Percentiles rank a stretch among this genome's conserved stretches.
These are phyloP conservation scores for Grapholita molesta DNA, from an alignment of 1,140 invertebrate genomes.

Conservation along the genomic window DNA sequence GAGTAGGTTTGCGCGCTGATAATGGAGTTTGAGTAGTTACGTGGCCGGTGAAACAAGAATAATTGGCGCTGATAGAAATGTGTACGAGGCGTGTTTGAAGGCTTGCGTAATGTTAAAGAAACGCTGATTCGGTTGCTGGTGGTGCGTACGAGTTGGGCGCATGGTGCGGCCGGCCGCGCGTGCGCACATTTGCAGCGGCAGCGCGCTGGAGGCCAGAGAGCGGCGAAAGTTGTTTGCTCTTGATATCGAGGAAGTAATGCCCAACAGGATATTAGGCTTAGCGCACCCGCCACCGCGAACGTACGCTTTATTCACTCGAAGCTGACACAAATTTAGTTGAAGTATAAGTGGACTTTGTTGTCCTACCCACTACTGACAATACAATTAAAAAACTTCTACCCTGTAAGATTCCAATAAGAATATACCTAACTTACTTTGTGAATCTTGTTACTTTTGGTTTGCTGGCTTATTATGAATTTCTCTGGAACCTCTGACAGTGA, in stretches of 20 bases:
- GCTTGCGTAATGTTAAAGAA: constrained; percentile 39
- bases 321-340: no score
- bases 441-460: no score
- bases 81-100: constrained; percentile 9
- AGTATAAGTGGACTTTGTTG: no score
- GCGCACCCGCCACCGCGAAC: constrained; percentile 14
- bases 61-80: background rate
- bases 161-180: constrained; percentile 19
- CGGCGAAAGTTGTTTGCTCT: constrained; percentile 71
- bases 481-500: no score
- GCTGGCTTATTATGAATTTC: no score
- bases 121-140: constrained; percentile 24
- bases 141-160: background rate
- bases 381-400: background rate
- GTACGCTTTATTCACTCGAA: background rate
- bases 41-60: background rate
- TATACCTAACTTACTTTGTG: no score
- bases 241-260: constrained; percentile 57
- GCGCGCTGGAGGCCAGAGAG: constrained; percentile 4
- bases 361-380: background rate
- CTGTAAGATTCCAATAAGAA: background rate
- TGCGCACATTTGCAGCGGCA: constrained; percentile 21
- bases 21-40: background rate
- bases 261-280: constrained; percentile 35
- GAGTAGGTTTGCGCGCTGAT: background rate